Evolutionary conservation across 2,888 invertebrate species (phyloP).

Genomic region (Pheosia gnoma): DNA sequence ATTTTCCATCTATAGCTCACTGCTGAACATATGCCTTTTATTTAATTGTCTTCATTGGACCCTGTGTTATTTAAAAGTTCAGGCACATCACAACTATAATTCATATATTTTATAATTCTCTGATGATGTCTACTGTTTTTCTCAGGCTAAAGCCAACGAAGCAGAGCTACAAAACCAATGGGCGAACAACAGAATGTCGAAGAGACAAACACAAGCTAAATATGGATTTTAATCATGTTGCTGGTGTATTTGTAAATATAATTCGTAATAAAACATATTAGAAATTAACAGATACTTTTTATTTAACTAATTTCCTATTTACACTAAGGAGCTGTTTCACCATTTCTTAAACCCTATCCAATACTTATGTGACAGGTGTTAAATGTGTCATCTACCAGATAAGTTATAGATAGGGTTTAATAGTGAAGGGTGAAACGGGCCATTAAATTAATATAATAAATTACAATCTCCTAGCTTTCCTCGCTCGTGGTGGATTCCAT

Average conservation of each 20-base stretch:
- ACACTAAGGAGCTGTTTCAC: not conserved
- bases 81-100: not conserved
- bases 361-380: too few relatives aligned
- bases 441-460: constrained; percentile 4
- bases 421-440: too few relatives aligned
- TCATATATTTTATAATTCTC: not conserved
- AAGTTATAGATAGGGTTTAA: too few relatives aligned
- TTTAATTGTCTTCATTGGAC: too few relatives aligned
- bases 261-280: constrained; percentile 17
- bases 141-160: constrained; percentile 97
- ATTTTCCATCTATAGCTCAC: too few relatives aligned
- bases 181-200: constrained; percentile 93
- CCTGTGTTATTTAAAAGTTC: not conserved
- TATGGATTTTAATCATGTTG: constrained; percentile 91
- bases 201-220: constrained; percentile 96
- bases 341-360: too few relatives aligned
- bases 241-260: constrained; percentile 4
- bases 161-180: constrained; percentile 96
- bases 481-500: constrained; percentile 91
- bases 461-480: constrained; percentile 93
- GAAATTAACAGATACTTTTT: constrained; percentile 6
- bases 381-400: too few relatives aligned
- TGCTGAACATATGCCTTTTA: too few relatives aligned
- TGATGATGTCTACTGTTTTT: constrained; percentile 29
- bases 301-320: constrained; percentile 20